Conservation (phyloP, 2,797 vertebrate genomes). For the Melopsittacus undulatus region DNA sequence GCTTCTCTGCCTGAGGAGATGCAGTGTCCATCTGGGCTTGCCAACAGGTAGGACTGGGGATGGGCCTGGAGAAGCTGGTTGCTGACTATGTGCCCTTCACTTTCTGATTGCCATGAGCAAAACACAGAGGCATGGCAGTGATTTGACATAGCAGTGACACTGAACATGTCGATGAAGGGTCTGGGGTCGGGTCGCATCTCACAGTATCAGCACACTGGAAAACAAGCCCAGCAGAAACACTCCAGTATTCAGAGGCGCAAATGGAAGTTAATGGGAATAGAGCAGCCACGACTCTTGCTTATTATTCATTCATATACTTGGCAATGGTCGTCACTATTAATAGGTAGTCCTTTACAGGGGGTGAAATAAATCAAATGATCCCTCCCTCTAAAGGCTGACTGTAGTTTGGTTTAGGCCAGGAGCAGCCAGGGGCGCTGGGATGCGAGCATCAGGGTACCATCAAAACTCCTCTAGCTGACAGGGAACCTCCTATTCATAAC, state of each 20-base stretch:
- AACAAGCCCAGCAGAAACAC: neutral
- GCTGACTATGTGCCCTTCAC: neutral
- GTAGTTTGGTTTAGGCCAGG: neutral
- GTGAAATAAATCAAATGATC: neutral
- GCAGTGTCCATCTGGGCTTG: neutral
- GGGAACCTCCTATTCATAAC: neutral
- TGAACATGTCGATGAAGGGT: neutral
- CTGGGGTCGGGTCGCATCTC: neutral
- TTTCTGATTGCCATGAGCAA: neutral
- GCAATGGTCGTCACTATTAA: slow-evolving; percentile 32
- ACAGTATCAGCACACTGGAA: fast-evolving
- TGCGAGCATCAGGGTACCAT: neutral
- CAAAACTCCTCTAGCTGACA: neutral
- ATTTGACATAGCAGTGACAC: neutral
- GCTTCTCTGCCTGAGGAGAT: neutral
- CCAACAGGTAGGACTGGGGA: neutral
- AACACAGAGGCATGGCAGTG: neutral
- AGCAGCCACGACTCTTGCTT: neutral
- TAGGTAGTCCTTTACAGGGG: neutral
- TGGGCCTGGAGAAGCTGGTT: neutral
- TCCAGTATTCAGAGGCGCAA: neutral
- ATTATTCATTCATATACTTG: slow-evolving; percentile 48
- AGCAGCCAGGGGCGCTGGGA: neutral
- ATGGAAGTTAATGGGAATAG: slow-evolving; percentile 30
- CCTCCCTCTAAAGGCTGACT: neutral